Evolutionary conservation across 2,797 vertebrate genomes (phyloP).

Genomic region (Euthynnus affinis): DNA sequence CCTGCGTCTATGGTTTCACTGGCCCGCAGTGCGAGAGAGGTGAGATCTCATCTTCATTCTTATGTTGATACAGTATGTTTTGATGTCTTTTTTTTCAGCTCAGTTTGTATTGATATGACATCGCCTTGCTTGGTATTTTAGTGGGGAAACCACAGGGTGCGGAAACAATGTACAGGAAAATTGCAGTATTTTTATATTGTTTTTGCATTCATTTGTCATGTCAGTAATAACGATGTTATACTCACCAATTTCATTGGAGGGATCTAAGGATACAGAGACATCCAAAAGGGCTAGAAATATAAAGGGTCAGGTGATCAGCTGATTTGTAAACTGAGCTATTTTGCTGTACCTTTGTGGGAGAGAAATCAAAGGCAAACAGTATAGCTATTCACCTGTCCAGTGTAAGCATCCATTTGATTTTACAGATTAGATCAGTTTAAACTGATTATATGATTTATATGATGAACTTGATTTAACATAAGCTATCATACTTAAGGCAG

Average conservation of each 20-base stretch:
- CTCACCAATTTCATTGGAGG: too few species aligned
- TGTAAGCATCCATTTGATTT: slow-evolving; percentile 2
- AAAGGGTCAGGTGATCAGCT: not conserved
- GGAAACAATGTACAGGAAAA: not conserved
- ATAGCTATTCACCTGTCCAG: not conserved
- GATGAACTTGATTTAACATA: not conserved
- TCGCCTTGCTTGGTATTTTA: not conserved
- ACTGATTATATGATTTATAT: too few species aligned
- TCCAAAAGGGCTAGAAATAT: too few species aligned
- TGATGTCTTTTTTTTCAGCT: not conserved
- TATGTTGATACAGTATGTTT: not conserved
- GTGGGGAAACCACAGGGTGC: slow-evolving; percentile 1
- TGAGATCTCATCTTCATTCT: slow-evolving; percentile 76
- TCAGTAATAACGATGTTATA: too few species aligned
- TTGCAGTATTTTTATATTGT: not conserved
- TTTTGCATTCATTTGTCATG: too few species aligned
- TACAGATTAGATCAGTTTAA: not conserved
- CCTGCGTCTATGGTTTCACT: slow-evolving; percentile 98
- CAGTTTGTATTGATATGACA: not conserved
- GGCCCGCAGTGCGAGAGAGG: slow-evolving; percentile 99
- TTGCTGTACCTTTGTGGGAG: not conserved
- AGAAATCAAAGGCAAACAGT: not conserved
- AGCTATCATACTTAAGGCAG: not conserved
- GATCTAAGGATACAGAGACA: too few species aligned
- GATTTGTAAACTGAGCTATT: too few species aligned